Percentiles rank a stretch among this genome's conserved stretches.
phyloP scores from a whole-genome alignment of 2,797 vertebrate genomes.

The Mus spretus region DNA sequence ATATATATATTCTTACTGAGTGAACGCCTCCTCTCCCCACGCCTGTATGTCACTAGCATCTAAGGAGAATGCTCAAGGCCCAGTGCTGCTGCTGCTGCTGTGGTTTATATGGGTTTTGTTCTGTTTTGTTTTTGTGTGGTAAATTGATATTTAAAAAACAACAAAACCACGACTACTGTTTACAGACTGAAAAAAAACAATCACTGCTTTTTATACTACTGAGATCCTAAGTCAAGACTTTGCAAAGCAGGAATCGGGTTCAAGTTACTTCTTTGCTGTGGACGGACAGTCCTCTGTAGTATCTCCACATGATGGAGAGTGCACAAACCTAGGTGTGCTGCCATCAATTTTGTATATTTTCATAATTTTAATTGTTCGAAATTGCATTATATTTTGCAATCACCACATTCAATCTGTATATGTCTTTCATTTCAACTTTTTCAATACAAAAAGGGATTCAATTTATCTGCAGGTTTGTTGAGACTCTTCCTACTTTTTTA shows the following conservation, averaged over 20 bases:
- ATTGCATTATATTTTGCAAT: constrained; percentile 89
- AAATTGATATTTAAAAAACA: constrained; percentile 81
- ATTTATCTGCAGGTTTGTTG: constrained; percentile 84
- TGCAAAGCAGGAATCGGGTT: constrained; percentile 84
- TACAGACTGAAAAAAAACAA: constrained; percentile 88
- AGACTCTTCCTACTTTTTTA: constrained; percentile 83
- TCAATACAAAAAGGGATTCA: constrained; percentile 84
- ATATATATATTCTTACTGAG: constrained; percentile 87
- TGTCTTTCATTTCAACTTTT: constrained; percentile 86
- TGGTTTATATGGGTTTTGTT: constrained; percentile 74
- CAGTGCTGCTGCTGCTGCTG: constrained; percentile 82
- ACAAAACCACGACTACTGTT: constrained; percentile 87
- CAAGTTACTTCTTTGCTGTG: constrained; percentile 80
- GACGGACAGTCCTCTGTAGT: constrained; percentile 81
- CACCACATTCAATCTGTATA: constrained; percentile 86
- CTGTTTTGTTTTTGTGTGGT: constrained; percentile 78
- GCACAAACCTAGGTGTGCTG: constrained; percentile 84
- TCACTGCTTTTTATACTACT: constrained; percentile 89
- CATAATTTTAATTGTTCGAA: constrained; percentile 87
- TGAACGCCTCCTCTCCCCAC: constrained; percentile 84
- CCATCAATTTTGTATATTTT: constrained; percentile 88
- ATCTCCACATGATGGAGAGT: constrained; percentile 84
- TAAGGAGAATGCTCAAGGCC: constrained; percentile 81
- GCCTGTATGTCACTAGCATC: constrained; percentile 72
- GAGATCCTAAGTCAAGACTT: constrained; percentile 86